Base-by-base conservation (phyloP, 2,888 invertebrate species). In the Agrotis clavis region DNA sequence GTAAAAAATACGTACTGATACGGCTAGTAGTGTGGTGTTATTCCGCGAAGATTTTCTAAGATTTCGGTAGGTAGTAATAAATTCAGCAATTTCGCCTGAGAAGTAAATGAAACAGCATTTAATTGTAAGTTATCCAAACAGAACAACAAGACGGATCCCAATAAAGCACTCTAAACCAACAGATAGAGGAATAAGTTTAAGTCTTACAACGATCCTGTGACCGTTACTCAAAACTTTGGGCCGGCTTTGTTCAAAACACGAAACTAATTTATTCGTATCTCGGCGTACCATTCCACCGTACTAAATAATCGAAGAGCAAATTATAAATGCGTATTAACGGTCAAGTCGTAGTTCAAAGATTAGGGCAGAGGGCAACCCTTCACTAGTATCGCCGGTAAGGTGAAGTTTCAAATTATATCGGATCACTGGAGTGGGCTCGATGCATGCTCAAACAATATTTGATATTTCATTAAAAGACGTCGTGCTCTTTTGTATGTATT, bases 321-420 rank as follows among this genome's bases (percentile, higher is more conserved):
- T 96, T 96, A 96, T 95, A 95, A 95, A 96, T 96, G 96, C 96
- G 95, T 95, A 94, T 93, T 95, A 96, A 96, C 96, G 96, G 96
- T 96, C 96, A 95, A 96, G 96, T 95, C 94, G 94, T 94, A 96
- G 96, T 96, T 96, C 95, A 96, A 95, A 96, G 96, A 96, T 96
- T 96, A 95, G 94, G 96, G 95, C 95, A 94, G 91, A 92, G 95
- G 93, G 92, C 91, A 94, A 95, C 96, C 96, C 95, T 95, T 93
- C 92, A 86, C 92, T 90, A 90, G 90, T 89, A 90, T 87, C 89
- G 89, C 84, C 87, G 87, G 88, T 87, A 88, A 92, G 92, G 93
- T 92, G 91, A 95, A 93, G 93, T 94, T 93, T 92, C 85, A 91
- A 94, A 94, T 93, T 94, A 91, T 93, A 93, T 92, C 91, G 90